Evolutionary conservation across 2,113 vertebrate genomes (phyloP).

Genomic region (Dipodomys merriami): DNA sequence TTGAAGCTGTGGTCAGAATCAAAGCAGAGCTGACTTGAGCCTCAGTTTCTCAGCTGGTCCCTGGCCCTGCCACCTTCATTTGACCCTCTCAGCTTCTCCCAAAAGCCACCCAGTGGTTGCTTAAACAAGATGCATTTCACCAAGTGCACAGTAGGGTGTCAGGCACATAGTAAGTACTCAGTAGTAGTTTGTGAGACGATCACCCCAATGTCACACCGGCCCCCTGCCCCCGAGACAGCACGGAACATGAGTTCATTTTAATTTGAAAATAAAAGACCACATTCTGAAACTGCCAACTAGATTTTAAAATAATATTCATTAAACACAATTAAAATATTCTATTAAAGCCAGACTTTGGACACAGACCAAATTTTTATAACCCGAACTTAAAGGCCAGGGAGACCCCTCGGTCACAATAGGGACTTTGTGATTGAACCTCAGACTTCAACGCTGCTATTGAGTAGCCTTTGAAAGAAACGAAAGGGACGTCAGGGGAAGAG

Average conservation of each 20-base stretch:
- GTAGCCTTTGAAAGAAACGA: constrained; percentile 78
- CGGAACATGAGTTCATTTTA: constrained; percentile 68
- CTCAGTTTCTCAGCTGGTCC: not conserved
- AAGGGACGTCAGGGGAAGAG: constrained; percentile 68
- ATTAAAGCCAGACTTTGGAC: constrained; percentile 83
- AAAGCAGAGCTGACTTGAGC: not conserved
- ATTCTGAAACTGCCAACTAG: constrained; percentile 78
- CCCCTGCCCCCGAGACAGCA: constrained; percentile 30
- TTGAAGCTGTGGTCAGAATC: not conserved
- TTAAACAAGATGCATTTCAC: not conserved
- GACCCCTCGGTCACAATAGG: constrained; percentile 77
- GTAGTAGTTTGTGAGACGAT: constrained; percentile 57
- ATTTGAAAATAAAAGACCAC: constrained; percentile 78
- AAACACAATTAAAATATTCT: constrained; percentile 83
- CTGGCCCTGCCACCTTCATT: not conserved
- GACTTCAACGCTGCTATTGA: constrained; percentile 67
- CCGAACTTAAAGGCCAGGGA: constrained; percentile 78
- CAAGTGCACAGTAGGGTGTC: not conserved
- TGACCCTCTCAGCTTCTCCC: not conserved
- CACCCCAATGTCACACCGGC: not conserved
- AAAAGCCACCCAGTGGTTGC: rapidly evolving
- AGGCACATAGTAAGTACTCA: constrained; percentile 72
- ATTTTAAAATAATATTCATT: constrained; percentile 81
- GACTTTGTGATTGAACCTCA: constrained; percentile 78
- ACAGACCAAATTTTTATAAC: constrained; percentile 82